These are phyloP conservation scores for Brevimyrus niger DNA, from an alignment of 2,113 vertebrate species.

Conservation along the genomic window DNA sequence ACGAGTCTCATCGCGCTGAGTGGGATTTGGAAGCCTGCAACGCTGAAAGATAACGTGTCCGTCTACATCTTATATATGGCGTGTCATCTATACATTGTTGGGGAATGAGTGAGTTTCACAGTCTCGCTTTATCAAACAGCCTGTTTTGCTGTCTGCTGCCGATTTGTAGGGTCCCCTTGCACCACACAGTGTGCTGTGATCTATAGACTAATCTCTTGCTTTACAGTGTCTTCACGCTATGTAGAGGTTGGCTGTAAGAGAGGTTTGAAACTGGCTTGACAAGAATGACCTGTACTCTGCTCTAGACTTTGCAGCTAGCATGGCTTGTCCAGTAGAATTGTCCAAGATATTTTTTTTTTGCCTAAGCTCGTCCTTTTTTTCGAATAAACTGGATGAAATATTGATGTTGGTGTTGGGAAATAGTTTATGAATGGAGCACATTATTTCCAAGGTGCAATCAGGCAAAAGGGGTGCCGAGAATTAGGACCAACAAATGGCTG, in stretches of 20 bases:
- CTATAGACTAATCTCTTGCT: not conserved
- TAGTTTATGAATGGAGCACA: not conserved
- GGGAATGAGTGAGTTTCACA: not conserved
- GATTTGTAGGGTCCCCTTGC: not conserved
- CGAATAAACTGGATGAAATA: not conserved
- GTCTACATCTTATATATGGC: not conserved
- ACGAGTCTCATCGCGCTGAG: not conserved
- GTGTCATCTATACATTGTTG: constrained; percentile 5
- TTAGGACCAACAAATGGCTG: not conserved
- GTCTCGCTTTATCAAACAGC: not conserved
- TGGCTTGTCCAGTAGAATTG: not conserved
- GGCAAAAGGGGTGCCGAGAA: not conserved
- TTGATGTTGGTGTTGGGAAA: not conserved
- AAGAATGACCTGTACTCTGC: not conserved
- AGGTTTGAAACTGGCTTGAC: not conserved
- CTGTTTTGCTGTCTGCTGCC: constrained; percentile 8
- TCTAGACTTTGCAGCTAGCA: not conserved
- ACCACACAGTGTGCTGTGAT: constrained; percentile 2
- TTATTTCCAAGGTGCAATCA: not conserved
- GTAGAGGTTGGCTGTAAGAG: not conserved
- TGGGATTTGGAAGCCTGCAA: not conserved
- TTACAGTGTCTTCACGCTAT: not conserved
- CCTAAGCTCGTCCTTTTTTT: not conserved
- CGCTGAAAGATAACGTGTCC: constrained; percentile 15
- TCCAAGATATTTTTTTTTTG: not conserved